phyloP scores from a whole-genome alignment of 2,797 vertebrate species.

The Periophthalmus magnuspinnatus region DNA sequence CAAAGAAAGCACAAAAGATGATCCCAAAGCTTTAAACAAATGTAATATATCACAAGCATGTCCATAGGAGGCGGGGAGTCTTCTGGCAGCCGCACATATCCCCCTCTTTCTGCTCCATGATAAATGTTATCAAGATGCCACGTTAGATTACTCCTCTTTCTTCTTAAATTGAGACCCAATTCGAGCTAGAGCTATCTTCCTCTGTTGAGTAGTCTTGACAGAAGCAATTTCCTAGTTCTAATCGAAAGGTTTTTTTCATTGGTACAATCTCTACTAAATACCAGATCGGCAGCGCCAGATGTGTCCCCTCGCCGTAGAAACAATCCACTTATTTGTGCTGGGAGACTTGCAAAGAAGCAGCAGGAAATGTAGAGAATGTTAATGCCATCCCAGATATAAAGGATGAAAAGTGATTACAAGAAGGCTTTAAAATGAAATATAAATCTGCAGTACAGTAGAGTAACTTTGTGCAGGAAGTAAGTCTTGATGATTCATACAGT shows the following conservation, averaged over 20 bases:
- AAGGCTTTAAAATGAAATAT: neutral
- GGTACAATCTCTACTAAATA: conserved; percentile 63
- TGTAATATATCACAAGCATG: conserved; percentile 16
- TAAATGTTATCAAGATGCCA: conserved; percentile 67
- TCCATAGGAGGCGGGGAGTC: conserved; percentile 29
- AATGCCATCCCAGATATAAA: conserved; percentile 18
- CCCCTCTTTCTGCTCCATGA: conserved; percentile 41
- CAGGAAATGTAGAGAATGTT: conserved; percentile 19
- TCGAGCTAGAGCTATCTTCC: conserved; percentile 57
- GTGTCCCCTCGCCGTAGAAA: conserved; percentile 46
- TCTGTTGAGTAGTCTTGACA: conserved; percentile 68
- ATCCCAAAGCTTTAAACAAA: conserved; percentile 21
- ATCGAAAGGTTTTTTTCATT: conserved; percentile 69
- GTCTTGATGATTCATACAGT: no score
- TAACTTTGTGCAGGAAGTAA: neutral
- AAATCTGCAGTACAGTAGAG: neutral
- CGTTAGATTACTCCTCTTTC: conserved; percentile 65
- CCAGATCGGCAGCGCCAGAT: conserved; percentile 52
- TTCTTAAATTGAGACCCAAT: conserved; percentile 60
- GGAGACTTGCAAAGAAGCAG: conserved; percentile 24
- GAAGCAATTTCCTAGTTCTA: conserved; percentile 73
- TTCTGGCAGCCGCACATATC: conserved; percentile 21
- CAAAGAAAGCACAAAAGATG: conserved; percentile 9
- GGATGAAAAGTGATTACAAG: conserved; percentile 15
- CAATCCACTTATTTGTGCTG: conserved; percentile 20